Conservation (phyloP, 2,113 vertebrate genomes). For the Rhinopomastus cyanomelas region DNA sequence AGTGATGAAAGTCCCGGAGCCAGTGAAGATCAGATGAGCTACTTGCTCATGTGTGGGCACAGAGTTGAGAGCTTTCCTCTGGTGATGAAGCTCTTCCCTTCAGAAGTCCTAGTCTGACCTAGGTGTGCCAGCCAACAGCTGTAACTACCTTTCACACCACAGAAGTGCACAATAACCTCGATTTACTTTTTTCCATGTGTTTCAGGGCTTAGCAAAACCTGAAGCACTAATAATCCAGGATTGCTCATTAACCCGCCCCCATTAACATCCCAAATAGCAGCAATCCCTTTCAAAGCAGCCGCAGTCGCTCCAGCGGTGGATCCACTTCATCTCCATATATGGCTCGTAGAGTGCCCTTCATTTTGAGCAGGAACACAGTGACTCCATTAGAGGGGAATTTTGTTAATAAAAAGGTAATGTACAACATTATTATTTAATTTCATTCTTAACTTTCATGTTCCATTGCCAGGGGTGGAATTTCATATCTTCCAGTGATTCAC, state of each 20-base stretch:
- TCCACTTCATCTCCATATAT: conserved; percentile 46
- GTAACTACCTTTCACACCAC: neutral
- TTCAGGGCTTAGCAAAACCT: neutral
- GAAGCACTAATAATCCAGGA: neutral
- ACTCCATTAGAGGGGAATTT: conserved; percentile 43
- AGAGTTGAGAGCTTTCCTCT: rapidly evolving
- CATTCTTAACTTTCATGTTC: conserved; percentile 55
- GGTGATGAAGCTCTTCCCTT: neutral
- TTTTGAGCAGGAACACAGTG: conserved; percentile 43
- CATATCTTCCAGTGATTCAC: conserved; percentile 49
- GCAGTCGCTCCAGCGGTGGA: neutral
- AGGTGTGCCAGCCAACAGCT: neutral
- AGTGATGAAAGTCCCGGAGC: neutral
- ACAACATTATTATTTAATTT: conserved; percentile 59
- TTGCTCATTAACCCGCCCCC: conserved; percentile 5
- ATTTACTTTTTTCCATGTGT: neutral
- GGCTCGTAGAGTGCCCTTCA: conserved; percentile 21
- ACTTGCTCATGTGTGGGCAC: rapidly evolving
- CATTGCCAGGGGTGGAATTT: conserved; percentile 56
- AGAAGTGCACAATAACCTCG: neutral
- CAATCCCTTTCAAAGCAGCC: conserved; percentile 33
- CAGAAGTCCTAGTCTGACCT: neutral
- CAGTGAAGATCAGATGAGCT: neutral
- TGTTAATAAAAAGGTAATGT: conserved; percentile 54
- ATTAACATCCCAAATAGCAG: conserved; percentile 29